Conservation (phyloP, 92 coral and sea anemone genomes). For the Phenganax marumi region DNA sequence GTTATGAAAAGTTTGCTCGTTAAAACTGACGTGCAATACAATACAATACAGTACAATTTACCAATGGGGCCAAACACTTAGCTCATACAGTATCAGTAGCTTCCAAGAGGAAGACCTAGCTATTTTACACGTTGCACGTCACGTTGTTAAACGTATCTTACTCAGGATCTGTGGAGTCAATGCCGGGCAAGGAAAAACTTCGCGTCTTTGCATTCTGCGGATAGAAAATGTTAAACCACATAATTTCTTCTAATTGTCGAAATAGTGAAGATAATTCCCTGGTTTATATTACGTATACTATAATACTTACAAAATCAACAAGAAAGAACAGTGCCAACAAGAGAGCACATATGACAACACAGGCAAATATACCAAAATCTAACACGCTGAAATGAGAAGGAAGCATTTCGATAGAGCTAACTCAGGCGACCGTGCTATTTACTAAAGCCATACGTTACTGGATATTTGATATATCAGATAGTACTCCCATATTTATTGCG, state of each 20-base stretch:
- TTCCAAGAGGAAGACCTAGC: too few species aligned
- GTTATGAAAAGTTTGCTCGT: too few species aligned
- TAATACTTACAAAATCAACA: constrained; percentile 74
- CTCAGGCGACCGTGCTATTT: too few species aligned
- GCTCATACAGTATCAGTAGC: too few species aligned
- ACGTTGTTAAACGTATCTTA: constrained; percentile 44
- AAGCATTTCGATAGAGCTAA: constrained; percentile 51
- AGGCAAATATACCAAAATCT: constrained; percentile 89
- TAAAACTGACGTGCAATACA: too few species aligned
- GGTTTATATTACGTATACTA: background rate
- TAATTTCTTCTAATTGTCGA: too few species aligned
- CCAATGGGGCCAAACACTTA: too few species aligned
- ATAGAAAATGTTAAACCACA: background rate
- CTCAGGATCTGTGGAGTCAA: constrained; percentile 76
- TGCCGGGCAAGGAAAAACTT: constrained; percentile 82
- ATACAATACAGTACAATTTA: too few species aligned
- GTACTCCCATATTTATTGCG: too few species aligned
- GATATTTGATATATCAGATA: too few species aligned
- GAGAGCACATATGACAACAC: constrained; percentile 71
- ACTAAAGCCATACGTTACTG: too few species aligned
- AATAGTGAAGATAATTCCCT: background rate
- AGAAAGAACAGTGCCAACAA: constrained; percentile 70
- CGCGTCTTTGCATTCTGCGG: constrained; percentile 65
- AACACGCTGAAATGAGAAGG: constrained; percentile 82
- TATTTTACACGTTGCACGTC: too few species aligned